phyloP scores from a whole-genome alignment of 1,140 invertebrate species.

The Pantala flavescens region DNA sequence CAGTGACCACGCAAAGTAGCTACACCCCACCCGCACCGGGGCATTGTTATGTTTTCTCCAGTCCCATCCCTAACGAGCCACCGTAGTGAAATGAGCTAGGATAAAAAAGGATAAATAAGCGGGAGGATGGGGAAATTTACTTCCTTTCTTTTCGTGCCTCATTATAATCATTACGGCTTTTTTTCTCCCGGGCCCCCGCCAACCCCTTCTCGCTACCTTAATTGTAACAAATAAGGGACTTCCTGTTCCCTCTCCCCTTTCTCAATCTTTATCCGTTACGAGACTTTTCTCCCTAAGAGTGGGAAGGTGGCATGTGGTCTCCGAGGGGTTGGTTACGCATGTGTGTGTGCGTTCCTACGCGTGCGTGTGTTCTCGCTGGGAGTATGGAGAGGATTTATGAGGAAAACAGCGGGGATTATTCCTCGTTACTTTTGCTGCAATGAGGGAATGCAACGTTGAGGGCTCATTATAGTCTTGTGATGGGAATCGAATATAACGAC shows the following conservation, averaged over 20 bases:
- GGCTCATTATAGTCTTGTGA: too few species aligned
- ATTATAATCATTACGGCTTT: not conserved
- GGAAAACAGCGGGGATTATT: too few species aligned
- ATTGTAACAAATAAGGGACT: conserved; percentile 7
- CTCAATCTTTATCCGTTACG: too few species aligned
- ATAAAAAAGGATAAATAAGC: not conserved
- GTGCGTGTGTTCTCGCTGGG: too few species aligned
- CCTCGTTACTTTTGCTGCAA: too few species aligned
- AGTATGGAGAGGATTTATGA: too few species aligned
- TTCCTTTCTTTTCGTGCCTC: not conserved
- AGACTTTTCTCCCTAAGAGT: too few species aligned
- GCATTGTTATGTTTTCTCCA: too few species aligned
- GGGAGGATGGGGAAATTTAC: not conserved
- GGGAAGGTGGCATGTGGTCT: not conserved
- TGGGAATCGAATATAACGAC: too few species aligned
- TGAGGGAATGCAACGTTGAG: too few species aligned
- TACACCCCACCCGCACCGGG: not conserved
- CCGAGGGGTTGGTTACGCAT: not conserved
- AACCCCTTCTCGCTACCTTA: not conserved
- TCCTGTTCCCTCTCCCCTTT: not conserved
- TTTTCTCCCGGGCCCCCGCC: not conserved
- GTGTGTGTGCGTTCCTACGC: not conserved
- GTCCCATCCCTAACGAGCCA: not conserved
- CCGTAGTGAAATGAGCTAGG: not conserved
- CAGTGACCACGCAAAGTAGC: not conserved